A percentile compares a stretch with the other conserved stretches of the same genome.
phyloP scores from a whole-genome alignment of 2,113 vertebrate species.

The Eonycteris spelaea region DNA sequence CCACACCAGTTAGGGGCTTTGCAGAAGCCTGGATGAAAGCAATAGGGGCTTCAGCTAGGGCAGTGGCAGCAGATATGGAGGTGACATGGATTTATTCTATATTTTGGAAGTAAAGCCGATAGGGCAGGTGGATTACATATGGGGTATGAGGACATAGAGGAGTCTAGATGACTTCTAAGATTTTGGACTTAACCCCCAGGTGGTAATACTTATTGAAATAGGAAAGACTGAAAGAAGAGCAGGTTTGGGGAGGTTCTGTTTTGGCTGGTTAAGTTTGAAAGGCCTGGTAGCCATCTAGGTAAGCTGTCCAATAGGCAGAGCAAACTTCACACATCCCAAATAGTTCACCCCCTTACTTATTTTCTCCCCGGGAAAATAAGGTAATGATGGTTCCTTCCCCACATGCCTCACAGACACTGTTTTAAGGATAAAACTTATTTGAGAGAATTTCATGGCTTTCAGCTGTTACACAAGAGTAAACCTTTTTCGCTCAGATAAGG shows the following conservation, averaged over 20 bases:
- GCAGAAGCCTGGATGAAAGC: not conserved
- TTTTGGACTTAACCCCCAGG: not conserved
- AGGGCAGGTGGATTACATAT: not conserved
- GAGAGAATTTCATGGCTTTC: not conserved
- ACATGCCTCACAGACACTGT: not conserved
- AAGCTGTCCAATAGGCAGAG: too few species aligned
- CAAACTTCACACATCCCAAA: not conserved
- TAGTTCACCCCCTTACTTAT: not conserved
- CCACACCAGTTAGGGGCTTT: not conserved
- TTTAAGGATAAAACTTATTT: not conserved
- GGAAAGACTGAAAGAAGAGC: not conserved
- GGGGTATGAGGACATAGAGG: not conserved
- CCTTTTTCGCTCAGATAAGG: not conserved
- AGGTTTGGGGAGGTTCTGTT: not conserved
- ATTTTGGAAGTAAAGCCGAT: not conserved
- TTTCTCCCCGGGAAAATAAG: not conserved
- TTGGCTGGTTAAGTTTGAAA: not conserved
- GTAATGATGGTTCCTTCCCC: not conserved
- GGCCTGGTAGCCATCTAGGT: not conserved
- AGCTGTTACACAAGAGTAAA: not conserved
- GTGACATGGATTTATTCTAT: not conserved
- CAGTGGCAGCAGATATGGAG: not conserved
- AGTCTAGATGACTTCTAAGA: not conserved
- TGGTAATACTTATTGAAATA: not conserved
- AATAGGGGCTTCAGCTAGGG: fast-evolving